Percentiles rank a stretch among this genome's conserved stretches.
phyloP scores from a whole-genome alignment of 2,888 invertebrate genomes.

The Schrankia costaestrigalis region DNA sequence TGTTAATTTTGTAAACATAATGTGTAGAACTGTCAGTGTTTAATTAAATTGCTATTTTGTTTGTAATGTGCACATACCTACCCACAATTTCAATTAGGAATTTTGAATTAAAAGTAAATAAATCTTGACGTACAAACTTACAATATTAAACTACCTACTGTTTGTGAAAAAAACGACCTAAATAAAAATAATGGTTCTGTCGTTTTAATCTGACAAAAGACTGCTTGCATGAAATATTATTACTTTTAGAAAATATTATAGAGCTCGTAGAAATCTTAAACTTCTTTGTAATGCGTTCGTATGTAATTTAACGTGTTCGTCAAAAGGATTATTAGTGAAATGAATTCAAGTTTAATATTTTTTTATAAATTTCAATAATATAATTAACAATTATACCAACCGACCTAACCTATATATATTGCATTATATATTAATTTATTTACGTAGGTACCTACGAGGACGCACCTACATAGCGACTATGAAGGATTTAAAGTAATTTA shows the following conservation, averaged over 20 bases:
- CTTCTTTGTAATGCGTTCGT: constrained; percentile 19
- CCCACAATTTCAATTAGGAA: too few relatives aligned
- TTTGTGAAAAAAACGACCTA: constrained; percentile 14
- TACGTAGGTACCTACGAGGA: constrained; percentile 27
- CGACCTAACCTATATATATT: constrained; percentile 24
- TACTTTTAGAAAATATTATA: constrained; percentile 39
- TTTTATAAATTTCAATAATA: constrained; percentile 25
- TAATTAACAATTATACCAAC: constrained; percentile 25
- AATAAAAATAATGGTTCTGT: constrained; percentile 21
- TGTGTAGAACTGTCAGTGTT: too few relatives aligned
- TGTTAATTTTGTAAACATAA: too few relatives aligned
- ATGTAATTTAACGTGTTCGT: constrained; percentile 18
- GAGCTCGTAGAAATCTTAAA: constrained; percentile 30
- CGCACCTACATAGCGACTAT: constrained; percentile 33
- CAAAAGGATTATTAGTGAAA: background rate
- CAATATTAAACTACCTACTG: too few relatives aligned
- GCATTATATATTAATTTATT: constrained; percentile 3
- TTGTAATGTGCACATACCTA: too few relatives aligned
- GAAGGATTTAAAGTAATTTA: constrained; percentile 38
- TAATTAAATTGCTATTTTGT: too few relatives aligned
- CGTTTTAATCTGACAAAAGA: constrained; percentile 46
- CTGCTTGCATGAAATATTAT: constrained; percentile 55
- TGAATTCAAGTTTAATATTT: constrained; percentile 26
- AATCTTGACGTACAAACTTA: too few relatives aligned
- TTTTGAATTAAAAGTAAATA: too few relatives aligned